A percentile compares a stretch with the other conserved stretches of the same genome.
Conservation (phyloP, 2,113 vertebrate genomes). For the Otolemur garnettii region DNA sequence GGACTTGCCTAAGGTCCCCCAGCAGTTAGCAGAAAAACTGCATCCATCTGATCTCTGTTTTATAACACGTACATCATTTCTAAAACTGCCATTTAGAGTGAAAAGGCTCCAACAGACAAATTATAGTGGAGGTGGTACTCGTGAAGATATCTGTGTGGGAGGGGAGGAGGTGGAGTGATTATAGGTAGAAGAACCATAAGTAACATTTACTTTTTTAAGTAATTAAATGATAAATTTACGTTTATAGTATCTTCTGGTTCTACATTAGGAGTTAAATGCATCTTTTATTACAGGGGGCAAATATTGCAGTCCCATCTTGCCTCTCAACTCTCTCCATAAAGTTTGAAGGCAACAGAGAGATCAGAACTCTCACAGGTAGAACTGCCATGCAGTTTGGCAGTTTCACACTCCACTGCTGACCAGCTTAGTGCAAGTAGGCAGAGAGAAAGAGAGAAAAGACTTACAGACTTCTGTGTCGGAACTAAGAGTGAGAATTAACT, state of each 20-base stretch:
- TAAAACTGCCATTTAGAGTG: neutral
- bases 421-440: neutral
- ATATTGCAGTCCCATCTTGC: neutral
- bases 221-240: neutral
- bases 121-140: neutral
- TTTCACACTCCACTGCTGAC: neutral
- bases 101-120: constrained; percentile 10
- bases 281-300: neutral
- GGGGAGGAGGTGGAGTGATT: neutral
- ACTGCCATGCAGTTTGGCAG: neutral
- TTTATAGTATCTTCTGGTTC: neutral
- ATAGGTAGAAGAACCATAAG: neutral
- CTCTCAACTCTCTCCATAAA: neutral
- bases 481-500: neutral
- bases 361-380: neutral
- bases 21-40: neutral
- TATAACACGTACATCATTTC: neutral
- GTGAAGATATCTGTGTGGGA: neutral
- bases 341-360: neutral
- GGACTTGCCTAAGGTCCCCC: neutral
- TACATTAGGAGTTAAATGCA: neutral
- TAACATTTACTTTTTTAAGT: neutral
- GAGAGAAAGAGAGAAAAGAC: neutral
- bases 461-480: neutral
- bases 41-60: neutral